Evolutionary conservation across 2,888 invertebrate genomes (phyloP).

Genomic region (Julus scanicus): DNA sequence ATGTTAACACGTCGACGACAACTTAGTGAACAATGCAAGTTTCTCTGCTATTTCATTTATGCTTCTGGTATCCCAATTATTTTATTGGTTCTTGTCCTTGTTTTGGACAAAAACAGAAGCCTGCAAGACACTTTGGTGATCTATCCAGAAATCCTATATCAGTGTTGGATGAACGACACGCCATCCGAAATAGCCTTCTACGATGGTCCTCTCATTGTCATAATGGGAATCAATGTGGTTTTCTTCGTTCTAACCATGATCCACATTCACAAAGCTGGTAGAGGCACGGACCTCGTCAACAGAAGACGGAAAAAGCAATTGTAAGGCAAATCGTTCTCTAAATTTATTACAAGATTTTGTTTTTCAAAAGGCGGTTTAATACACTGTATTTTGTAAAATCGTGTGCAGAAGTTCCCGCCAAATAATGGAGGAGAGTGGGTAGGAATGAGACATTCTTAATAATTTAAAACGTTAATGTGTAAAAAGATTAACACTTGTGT

Average conservation of each 20-base stretch:
- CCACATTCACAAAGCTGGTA: constrained; percentile 42
- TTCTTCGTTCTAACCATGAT: constrained; percentile 55
- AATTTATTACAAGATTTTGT: too few species aligned
- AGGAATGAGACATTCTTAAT: too few species aligned
- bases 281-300: constrained; percentile 53
- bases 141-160: neutral
- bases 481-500: too few species aligned
- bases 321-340: constrained; percentile 26
- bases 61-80: constrained; percentile 1
- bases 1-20: neutral
- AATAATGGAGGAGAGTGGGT: too few species aligned
- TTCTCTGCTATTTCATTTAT: constrained; percentile 37
- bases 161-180: constrained; percentile 55
- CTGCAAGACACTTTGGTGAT: neutral
- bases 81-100: neutral
- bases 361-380: too few species aligned
- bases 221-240: constrained; percentile 53
- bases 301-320: constrained; percentile 55
- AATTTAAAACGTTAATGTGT: too few species aligned
- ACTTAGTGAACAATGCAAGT: neutral
- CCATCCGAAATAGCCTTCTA: constrained; percentile 24
- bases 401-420: too few species aligned
- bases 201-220: constrained; percentile 48
- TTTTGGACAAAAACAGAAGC: neutral
- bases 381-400: too few species aligned